Percentiles rank a stretch among this genome's conserved stretches.
phyloP scores from a whole-genome alignment of 2,113 vertebrate species.

The Dromaius novaehollandiae region DNA sequence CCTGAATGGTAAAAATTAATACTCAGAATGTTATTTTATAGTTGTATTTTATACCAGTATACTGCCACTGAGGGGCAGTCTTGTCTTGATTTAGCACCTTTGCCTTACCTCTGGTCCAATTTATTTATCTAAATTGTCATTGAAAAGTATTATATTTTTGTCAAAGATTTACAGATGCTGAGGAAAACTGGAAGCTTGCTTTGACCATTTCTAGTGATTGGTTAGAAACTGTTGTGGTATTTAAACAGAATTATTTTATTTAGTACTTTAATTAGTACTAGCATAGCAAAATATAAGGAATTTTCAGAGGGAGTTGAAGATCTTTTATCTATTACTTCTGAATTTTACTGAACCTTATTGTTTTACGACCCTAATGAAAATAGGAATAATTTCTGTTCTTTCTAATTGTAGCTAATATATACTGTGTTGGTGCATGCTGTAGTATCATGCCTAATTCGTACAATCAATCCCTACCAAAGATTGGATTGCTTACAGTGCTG shows the following conservation, averaged over 20 bases:
- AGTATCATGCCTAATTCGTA: neutral
- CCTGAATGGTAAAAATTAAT: neutral
- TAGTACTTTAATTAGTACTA: neutral
- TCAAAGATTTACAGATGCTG: neutral
- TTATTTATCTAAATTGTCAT: neutral
- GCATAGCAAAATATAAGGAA: neutral
- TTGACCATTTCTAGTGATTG: neutral
- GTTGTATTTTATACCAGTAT: neutral
- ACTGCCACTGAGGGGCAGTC: constrained; percentile 60
- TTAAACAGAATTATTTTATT: neutral
- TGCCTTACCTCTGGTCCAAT: neutral
- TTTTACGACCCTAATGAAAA: neutral
- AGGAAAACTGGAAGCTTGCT: neutral
- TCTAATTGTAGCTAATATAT: neutral
- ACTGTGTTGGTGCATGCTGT: neutral
- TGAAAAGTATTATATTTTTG: neutral
- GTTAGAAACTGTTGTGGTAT: neutral
- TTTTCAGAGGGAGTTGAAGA: neutral
- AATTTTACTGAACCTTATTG: neutral
- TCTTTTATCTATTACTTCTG: neutral
- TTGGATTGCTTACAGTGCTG: neutral
- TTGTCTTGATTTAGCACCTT: constrained; percentile 5
- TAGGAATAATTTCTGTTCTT: neutral
- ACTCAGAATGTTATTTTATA: neutral
- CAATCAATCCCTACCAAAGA: neutral